These are phyloP conservation scores for Pachliopta kotzebuea DNA, from an alignment of 2,888 invertebrate species.

Conservation along the genomic window DNA sequence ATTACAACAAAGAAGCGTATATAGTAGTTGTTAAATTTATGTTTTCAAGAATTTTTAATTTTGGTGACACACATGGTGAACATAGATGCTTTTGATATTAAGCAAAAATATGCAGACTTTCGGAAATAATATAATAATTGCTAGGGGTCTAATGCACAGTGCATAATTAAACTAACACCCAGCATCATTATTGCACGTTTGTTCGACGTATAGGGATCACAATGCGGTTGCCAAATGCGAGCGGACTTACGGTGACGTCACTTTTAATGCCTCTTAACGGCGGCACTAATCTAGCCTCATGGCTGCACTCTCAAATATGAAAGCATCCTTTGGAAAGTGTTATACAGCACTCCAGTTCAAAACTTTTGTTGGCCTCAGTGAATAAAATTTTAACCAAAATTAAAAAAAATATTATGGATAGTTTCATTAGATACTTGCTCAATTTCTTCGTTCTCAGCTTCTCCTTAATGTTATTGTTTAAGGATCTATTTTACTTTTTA, in stretches of 20 bases:
- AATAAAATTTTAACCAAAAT: background rate
- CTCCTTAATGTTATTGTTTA: too few species aligned
- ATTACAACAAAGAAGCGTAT: too few species aligned
- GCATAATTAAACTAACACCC: slow-evolving; percentile 24
- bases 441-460: too few species aligned
- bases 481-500: too few species aligned
- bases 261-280: slow-evolving; percentile 66
- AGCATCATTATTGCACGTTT: slow-evolving; percentile 67
- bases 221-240: slow-evolving; percentile 73
- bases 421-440: background rate
- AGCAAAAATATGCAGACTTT: too few species aligned
- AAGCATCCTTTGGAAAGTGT: slow-evolving; percentile 42
- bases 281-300: slow-evolving; percentile 58
- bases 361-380: slow-evolving; percentile 32
- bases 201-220: slow-evolving; percentile 75
- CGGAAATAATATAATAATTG: background rate
- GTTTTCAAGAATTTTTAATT: too few species aligned
- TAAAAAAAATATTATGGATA: too few species aligned
- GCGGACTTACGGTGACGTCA: slow-evolving; percentile 63
- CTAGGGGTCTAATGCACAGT: slow-evolving; percentile 18
- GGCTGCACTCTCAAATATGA: slow-evolving; percentile 49
- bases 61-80: too few species aligned
- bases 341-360: slow-evolving; percentile 31
- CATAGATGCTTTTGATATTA: too few species aligned
- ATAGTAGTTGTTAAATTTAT: too few species aligned